These are phyloP conservation scores for Halesus radiatus DNA, from an alignment of 1,140 invertebrate species.

Conservation along the genomic window DNA sequence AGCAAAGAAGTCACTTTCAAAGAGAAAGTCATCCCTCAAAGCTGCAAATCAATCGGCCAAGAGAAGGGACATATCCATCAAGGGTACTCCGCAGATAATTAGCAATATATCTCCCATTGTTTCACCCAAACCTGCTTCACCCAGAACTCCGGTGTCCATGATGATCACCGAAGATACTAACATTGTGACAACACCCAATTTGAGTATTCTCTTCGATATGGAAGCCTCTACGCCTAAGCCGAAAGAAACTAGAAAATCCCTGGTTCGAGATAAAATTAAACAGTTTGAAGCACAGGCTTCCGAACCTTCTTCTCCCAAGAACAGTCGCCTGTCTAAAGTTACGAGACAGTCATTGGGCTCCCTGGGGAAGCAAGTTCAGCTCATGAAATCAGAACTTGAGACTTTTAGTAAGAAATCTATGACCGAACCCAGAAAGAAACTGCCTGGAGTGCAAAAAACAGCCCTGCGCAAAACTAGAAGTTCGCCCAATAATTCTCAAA, in stretches of 20 bases:
- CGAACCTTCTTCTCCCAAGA: not conserved
- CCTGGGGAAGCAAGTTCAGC: constrained; percentile 13
- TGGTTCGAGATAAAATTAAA: constrained; percentile 25
- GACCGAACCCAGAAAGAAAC: constrained; percentile 38
- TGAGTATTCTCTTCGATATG: constrained; percentile 47
- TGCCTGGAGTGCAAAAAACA: not conserved
- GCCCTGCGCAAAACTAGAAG: constrained; percentile 7
- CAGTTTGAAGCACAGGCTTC: constrained; percentile 38
- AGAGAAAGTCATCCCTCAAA: constrained; percentile 41
- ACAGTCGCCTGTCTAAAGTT: not conserved
- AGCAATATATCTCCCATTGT: constrained; percentile 50
- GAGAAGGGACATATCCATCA: constrained; percentile 22
- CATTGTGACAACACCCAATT: constrained; percentile 53
- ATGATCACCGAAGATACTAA: not conserved
- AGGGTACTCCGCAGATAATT: constrained; percentile 18
- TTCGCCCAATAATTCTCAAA: constrained; percentile 7
- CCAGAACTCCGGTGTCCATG: constrained; percentile 26
- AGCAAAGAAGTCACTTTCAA: constrained; percentile 15
- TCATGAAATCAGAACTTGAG: constrained; percentile 20
- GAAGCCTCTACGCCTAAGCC: constrained; percentile 54
- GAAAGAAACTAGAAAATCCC: constrained; percentile 39
- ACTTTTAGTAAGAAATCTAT: constrained; percentile 2
- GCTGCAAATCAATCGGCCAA: not conserved
- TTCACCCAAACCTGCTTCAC: constrained; percentile 40
- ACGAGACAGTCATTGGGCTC: constrained; percentile 20